Evolutionary conservation across 1,140 invertebrate species (phyloP).

Genomic region (Globodera rostochiensis): DNA sequence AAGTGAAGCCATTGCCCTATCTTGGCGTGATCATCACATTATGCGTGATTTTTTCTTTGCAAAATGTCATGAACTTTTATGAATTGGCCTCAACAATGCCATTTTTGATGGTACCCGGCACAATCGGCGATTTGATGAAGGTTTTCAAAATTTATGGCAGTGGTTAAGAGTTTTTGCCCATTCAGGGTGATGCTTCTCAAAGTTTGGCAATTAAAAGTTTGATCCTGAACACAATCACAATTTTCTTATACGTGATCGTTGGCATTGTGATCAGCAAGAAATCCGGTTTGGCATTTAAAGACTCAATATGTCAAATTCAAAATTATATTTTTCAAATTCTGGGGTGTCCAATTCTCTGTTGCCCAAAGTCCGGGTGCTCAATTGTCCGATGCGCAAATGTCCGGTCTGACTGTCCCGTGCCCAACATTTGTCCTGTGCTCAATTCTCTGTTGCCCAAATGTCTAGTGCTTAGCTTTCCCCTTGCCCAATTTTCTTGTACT

Average conservation of each 20-base stretch:
- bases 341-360: no score
- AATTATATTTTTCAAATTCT: no score
- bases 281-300: background rate
- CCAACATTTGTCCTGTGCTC: no score
- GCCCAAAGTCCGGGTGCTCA: no score
- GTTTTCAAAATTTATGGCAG: background rate
- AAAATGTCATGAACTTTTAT: background rate
- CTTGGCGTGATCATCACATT: conserved; percentile 6
- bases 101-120: conserved; percentile 4
- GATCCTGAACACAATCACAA: conserved; percentile 9
- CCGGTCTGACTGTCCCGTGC: no score
- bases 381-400: no score
- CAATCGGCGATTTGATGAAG: conserved; percentile 9
- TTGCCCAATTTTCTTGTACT: background rate
- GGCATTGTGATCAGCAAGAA: conserved; percentile 13
- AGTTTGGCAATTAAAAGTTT: background rate
- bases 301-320: no score
- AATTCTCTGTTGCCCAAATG: background rate
- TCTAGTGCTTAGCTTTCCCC: background rate
- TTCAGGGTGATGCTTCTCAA: conserved; percentile 9
- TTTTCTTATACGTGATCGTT: conserved; percentile 12
- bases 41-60: background rate
- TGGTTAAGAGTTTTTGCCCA: background rate
- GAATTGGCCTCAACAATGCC: background rate
- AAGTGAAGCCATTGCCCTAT: background rate